Evolutionary conservation across 2,113 vertebrate species (phyloP).

Genomic region (Galbula dea): DNA sequence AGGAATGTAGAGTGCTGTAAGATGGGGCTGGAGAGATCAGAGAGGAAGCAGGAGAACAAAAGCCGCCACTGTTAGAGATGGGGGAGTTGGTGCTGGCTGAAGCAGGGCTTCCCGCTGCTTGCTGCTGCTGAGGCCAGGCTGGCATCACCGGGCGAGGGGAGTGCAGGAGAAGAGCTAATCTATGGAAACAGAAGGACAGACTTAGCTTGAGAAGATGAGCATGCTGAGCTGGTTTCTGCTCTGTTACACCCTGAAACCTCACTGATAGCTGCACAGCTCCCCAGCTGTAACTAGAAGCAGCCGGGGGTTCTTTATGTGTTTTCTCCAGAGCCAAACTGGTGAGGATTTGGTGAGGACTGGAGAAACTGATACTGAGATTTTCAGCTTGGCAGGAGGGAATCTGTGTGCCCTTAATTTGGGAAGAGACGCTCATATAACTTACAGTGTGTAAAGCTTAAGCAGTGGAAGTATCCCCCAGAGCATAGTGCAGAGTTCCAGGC

Average conservation of each 20-base stretch:
- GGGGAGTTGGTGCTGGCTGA: background rate
- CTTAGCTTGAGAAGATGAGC: constrained; percentile 62
- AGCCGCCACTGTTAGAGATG: background rate
- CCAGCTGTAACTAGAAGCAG: constrained; percentile 31
- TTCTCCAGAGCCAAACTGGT: constrained; percentile 31
- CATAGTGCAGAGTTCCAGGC: background rate
- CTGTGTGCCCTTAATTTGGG: constrained; percentile 35
- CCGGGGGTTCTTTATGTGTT: constrained; percentile 34
- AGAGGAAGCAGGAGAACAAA: background rate
- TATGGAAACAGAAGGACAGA: constrained; percentile 49
- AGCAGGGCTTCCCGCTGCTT: background rate
- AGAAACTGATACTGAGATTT: constrained; percentile 56
- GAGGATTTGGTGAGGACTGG: constrained; percentile 46
- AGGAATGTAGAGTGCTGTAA: background rate
- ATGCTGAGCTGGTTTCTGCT: constrained; percentile 58
- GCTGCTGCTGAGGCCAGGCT: background rate
- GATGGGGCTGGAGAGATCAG: background rate
- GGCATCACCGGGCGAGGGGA: background rate
- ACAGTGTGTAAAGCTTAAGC: background rate
- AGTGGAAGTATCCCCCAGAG: background rate
- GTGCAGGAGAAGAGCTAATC: constrained; percentile 45
- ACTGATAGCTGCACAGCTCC: constrained; percentile 13
- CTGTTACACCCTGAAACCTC: constrained; percentile 52
- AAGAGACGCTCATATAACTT: background rate
- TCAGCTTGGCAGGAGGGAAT: background rate